Percentiles rank a stretch among this genome's conserved stretches.
phyloP scores from a whole-genome alignment of 53 echinoderm and acorn worm species.

The Crossaster papposus region DNA sequence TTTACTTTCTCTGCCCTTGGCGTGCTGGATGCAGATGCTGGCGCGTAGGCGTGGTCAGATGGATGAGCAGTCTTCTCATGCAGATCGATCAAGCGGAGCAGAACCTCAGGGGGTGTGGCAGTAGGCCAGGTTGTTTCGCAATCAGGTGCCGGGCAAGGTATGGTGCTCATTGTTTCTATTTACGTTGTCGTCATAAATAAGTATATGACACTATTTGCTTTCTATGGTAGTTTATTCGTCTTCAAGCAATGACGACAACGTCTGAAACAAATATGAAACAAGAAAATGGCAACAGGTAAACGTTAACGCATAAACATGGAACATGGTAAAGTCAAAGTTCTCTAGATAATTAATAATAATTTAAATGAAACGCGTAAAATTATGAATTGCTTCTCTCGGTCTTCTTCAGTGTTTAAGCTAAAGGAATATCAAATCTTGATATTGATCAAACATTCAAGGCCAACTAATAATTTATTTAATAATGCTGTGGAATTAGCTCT shows the following conservation, averaged over 20 bases:
- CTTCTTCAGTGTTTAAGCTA: too few relatives aligned
- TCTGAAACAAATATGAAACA: neutral
- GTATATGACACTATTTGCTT: conserved; percentile 17
- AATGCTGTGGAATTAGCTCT: too few relatives aligned
- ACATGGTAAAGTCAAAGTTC: neutral
- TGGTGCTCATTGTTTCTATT: neutral
- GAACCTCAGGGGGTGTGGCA: conserved; percentile 39
- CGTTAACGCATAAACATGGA: too few relatives aligned
- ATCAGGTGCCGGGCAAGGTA: conserved; percentile 54
- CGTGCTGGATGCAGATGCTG: neutral
- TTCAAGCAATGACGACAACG: conserved; percentile 17
- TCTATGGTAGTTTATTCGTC: too few relatives aligned
- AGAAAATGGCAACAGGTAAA: neutral
- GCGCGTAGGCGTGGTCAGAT: conserved; percentile 4
- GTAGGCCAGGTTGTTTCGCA: conserved; percentile 46
- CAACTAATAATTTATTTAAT: too few relatives aligned
- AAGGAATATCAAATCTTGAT: too few relatives aligned
- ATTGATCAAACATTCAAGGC: too few relatives aligned
- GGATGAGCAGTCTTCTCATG: conserved; percentile 63
- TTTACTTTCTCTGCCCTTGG: conserved; percentile 54
- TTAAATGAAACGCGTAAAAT: too few relatives aligned
- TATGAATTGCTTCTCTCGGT: too few relatives aligned
- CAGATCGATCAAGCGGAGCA: conserved; percentile 60
- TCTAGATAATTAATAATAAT: too few relatives aligned
- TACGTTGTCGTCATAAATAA: conserved; percentile 8